Conservation (phyloP, 53 echinoderm and acorn worm genomes). For the Crossaster papposus region DNA sequence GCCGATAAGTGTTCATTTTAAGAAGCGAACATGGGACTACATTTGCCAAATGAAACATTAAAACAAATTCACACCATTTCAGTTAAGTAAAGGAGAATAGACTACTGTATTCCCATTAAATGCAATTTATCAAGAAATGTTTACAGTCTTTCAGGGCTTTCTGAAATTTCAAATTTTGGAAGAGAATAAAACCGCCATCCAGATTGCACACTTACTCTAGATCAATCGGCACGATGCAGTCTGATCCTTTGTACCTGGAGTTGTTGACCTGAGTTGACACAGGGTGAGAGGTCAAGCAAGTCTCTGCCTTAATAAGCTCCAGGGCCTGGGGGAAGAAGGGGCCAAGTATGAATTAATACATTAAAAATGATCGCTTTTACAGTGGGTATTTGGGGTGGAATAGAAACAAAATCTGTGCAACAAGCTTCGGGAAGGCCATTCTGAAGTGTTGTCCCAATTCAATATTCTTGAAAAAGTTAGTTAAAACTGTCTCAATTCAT, state of each 20-base stretch:
- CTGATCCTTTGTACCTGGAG: conserved; percentile 84
- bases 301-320: conserved; percentile 76
- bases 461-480: no score
- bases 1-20: no score
- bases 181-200: no score
- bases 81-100: no score
- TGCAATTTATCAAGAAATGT: no score
- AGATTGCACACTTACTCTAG: conserved; percentile 69
- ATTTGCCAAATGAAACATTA: no score
- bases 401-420: background rate
- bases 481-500: no score
- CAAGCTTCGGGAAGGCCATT: background rate
- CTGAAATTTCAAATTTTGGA: background rate
- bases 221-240: conserved; percentile 87
- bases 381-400: background rate
- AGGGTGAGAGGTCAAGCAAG: conserved; percentile 80
- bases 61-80: no score
- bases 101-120: no score
- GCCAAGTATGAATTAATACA: background rate
- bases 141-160: background rate
- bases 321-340: conserved; percentile 59
- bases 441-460: background rate
- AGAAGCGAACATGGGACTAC: no score
- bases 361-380: background rate
- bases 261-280: conserved; percentile 86